These are phyloP conservation scores for Hartigia nigra DNA, from an alignment of 2,888 invertebrate genomes.

Conservation along the genomic window DNA sequence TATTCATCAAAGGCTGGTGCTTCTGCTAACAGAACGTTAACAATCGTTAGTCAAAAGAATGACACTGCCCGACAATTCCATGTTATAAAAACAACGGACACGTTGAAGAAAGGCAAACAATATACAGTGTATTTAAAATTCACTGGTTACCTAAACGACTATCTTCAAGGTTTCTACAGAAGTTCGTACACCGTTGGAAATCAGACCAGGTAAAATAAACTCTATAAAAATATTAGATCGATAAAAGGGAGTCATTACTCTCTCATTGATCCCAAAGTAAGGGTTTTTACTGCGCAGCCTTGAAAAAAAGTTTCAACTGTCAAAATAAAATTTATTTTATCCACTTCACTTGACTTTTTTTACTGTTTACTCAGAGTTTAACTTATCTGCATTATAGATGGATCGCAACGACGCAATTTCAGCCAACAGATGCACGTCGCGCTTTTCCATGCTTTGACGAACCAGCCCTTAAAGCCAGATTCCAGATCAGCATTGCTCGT, in stretches of 20 bases:
- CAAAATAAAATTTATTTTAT: no score
- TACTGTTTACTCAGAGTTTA: neutral
- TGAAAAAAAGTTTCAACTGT: no score
- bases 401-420: slow-evolving; percentile 86
- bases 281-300: neutral
- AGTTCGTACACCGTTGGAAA: slow-evolving; percentile 81
- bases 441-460: slow-evolving; percentile 92
- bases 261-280: neutral
- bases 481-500: slow-evolving; percentile 81
- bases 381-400: slow-evolving; percentile 69
- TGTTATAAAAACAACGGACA: slow-evolving; percentile 72
- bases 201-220: slow-evolving; percentile 73
- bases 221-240: neutral
- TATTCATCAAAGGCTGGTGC: slow-evolving; percentile 39
- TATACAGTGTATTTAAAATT: slow-evolving; percentile 79
- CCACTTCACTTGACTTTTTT: neutral
- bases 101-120: slow-evolving; percentile 70
- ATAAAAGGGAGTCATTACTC: neutral
- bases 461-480: slow-evolving; percentile 84
- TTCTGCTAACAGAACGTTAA: slow-evolving; percentile 30
- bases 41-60: slow-evolving; percentile 67
- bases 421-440: slow-evolving; percentile 82
- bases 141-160: slow-evolving; percentile 78
- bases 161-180: slow-evolving; percentile 84
- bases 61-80: slow-evolving; percentile 77